These are phyloP conservation scores for Odontomachus brunneus DNA, from an alignment of 1,140 invertebrate genomes.

Conservation along the genomic window DNA sequence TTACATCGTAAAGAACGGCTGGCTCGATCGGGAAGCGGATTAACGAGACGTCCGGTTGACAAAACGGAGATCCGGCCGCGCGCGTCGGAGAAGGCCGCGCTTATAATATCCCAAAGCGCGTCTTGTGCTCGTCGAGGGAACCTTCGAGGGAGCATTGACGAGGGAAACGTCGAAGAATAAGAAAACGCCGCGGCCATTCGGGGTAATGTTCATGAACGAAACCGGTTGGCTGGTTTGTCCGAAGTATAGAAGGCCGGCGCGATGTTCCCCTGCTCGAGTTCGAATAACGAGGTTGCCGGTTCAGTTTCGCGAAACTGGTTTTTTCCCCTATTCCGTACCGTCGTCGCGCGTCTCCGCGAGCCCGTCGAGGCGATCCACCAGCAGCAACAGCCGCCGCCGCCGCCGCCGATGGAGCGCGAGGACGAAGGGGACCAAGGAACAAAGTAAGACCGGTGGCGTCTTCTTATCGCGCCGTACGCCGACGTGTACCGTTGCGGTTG, in stretches of 20 bases:
- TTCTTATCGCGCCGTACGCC: slow-evolving; percentile 67
- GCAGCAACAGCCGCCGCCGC: no score
- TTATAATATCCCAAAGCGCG: no score
- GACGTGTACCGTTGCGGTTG: slow-evolving; percentile 75
- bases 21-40: no score
- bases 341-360: no score
- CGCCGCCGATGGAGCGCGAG: not conserved
- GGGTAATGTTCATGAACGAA: slow-evolving; percentile 68
- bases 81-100: no score
- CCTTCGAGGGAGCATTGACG: slow-evolving; percentile 17
- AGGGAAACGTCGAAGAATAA: slow-evolving; percentile 31
- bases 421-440: slow-evolving; percentile 32
- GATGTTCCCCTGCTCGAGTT: slow-evolving; percentile 68
- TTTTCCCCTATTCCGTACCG: slow-evolving; percentile 11
- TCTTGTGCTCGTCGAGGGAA: not conserved
- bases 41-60: no score
- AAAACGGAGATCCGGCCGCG: no score
- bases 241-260: slow-evolving; percentile 58
- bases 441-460: slow-evolving; percentile 62
- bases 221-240: slow-evolving; percentile 63
- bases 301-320: slow-evolving; percentile 72
- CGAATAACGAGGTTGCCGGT: slow-evolving; percentile 74
- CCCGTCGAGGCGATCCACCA: no score
- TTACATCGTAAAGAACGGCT: no score
- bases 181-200: slow-evolving; percentile 41